Base-by-base conservation (phyloP, 2,797 vertebrate genomes). In the Oryzias dopingdopingensis region DNA sequence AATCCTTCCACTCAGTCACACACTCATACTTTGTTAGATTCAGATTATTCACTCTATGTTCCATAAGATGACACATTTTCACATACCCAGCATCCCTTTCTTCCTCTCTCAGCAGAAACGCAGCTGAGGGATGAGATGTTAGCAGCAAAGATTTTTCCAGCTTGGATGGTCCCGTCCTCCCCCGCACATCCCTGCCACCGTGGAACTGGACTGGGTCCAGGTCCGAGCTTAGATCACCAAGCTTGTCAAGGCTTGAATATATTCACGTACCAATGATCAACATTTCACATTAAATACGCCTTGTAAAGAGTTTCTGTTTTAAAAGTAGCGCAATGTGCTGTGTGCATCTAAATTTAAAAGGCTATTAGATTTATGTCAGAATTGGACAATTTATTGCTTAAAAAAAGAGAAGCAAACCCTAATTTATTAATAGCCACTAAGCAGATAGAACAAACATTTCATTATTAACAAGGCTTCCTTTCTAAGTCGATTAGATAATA, bases 71-170 rank as follows among this genome's bases (percentile, higher is more conserved):
- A 81, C 74, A 81, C 59, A 75, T 61, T 62, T 68, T 85, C 78
- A 68, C 76, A 69, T 81, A 60, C 57, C 62, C 62, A 62, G 54
- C 43, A 1, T 8, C 41, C 48, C 18, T 67, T 71, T 82, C 79
- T 63, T 64, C 72, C 69, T 51, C 74, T 69, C 73, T 83, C 78
- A 81, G 77, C 65, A 80, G 74, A 85, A 83, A 70, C 50, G 18
- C 52, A 40, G 61, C 52, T 48, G 17, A 50, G 47, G 63, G 52
- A 64, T 70, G 65, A 71, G 67, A 83, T 74, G 76, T 73, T 65
- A 84, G 65, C 61, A 45, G 47, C 16, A n/a, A 63, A 67, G 63
- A 73, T 77, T 76, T 72, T 50, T 75, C 67, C 79, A 62, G 57
- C 71, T 69, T 42, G 63, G 62, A 77, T 69, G 57, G 62, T 70